Base-by-base conservation (phyloP, 1,140 invertebrate genomes). In the Formica exsecta region DNA sequence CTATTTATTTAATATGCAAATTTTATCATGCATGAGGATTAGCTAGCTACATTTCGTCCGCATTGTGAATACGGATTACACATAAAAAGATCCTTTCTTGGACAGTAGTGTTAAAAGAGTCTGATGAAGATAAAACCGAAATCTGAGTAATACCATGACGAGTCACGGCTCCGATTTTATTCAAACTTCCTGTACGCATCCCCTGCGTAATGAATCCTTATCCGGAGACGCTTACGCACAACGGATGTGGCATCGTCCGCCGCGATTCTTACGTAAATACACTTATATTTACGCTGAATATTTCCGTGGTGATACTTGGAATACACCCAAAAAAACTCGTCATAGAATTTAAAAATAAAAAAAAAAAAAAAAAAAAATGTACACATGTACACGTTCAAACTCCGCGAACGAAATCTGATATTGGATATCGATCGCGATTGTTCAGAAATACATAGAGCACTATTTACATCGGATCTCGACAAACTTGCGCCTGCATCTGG, bases 151-250 rank as follows among this genome's bases (percentile, higher is more conserved):
- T 74, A 48, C 22, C 73, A 57, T 48, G 77, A 61, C 77, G 75
- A 88, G 61, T 84, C 80, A 87, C 9, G 38, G 57, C 19, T 41
- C 51, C 48, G 77, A 88, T 88, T 91, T 88, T 85, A 86, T 19
- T 77, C 48, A 62, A 86, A 59, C 32, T 87, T 87, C 70, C 83
- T 84, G 64, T 16, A 64, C 41, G 48, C 41, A 36, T 84, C n/a
- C 57, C 65, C 51, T 51, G 48, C 77, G 22, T 71, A 62, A 59
- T 29, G 64, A 80, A 87, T 86, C 70, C 70, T 85, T 86, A 84
- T 84, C 51, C 85, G 36, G 13, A 66, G 81, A 70, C 62, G 57
- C 73, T 91, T 85, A 90, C 88, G 71, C 79, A 86, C 3, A 32
- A 61, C 88, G 84, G 85, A 91, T 89, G 88, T 84, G 75, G 62